phyloP scores from a whole-genome alignment of 2,113 vertebrate genomes.

The Mirza zaza region DNA sequence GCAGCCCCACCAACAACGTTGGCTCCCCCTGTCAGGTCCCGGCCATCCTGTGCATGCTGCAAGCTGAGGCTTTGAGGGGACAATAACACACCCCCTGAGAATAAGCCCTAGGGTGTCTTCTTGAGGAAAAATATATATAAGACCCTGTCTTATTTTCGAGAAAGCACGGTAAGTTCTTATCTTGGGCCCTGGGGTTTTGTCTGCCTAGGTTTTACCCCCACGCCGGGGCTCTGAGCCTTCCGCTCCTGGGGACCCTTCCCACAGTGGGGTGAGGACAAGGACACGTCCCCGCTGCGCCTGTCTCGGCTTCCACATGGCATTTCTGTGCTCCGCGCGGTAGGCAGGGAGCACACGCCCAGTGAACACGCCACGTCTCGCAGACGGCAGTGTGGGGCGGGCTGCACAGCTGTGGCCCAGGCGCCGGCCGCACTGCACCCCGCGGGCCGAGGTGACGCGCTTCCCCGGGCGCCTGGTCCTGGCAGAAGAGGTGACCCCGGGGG shows the following conservation, averaged over 20 bases:
- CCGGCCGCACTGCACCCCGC: rapidly evolving
- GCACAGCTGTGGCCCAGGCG: rapidly evolving
- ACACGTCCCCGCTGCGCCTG: rapidly evolving
- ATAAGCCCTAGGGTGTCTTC: too few relatives aligned
- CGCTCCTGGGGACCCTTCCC: background rate
- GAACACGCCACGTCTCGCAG: rapidly evolving
- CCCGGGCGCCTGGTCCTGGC: rapidly evolving
- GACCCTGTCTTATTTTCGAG: too few relatives aligned
- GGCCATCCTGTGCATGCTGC: too few relatives aligned
- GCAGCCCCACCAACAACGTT: too few relatives aligned
- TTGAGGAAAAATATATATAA: too few relatives aligned
- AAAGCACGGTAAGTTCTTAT: background rate
- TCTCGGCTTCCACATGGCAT: rapidly evolving
- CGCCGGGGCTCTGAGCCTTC: too few relatives aligned
- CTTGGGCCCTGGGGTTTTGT: rapidly evolving
- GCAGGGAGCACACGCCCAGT: background rate
- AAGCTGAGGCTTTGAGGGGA: too few relatives aligned
- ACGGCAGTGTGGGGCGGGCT: rapidly evolving
- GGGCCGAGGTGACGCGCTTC: rapidly evolving
- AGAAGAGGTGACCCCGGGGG: rapidly evolving
- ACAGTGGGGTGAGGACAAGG: rapidly evolving
- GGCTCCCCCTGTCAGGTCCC: too few relatives aligned
- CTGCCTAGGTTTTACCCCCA: rapidly evolving
- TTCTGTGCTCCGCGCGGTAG: rapidly evolving
- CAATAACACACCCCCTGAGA: too few relatives aligned